These are phyloP conservation scores for Parazoanthus darwini DNA, from an alignment of 92 coral and sea anemone species.

Conservation along the genomic window DNA sequence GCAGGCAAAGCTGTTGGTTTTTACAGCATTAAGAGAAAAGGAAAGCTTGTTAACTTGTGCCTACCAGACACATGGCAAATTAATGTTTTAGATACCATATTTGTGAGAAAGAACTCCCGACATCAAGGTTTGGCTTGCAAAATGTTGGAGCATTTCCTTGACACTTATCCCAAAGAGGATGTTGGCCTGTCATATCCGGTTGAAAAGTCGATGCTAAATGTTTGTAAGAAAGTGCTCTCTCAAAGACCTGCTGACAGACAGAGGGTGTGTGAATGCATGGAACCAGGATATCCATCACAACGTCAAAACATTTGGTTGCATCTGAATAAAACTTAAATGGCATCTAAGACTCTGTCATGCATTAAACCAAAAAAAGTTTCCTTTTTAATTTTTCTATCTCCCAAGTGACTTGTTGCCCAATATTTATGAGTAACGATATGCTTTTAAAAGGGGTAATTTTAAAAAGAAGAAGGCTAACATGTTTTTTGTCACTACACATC, in stretches of 20 bases:
- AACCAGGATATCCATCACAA: conserved; percentile 37
- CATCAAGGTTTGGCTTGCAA: conserved; percentile 46
- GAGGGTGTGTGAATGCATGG: conserved; percentile 55
- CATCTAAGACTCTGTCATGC: too few relatives aligned
- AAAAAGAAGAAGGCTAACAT: too few relatives aligned
- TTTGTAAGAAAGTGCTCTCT: conserved; percentile 45
- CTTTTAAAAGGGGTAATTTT: too few relatives aligned
- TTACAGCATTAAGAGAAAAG: conserved; percentile 55
- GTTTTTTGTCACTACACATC: too few relatives aligned
- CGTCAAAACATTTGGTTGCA: conserved; percentile 33
- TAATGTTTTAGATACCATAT: conserved; percentile 59
- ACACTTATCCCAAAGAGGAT: conserved; percentile 47
- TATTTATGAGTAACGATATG: too few relatives aligned
- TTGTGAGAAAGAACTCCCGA: conserved; percentile 45
- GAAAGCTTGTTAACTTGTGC: conserved; percentile 40
- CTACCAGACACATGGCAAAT: conserved; percentile 49
- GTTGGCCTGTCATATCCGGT: conserved; percentile 56
- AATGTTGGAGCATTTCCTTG: conserved; percentile 55
- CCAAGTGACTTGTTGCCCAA: too few relatives aligned
- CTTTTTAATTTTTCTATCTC: too few relatives aligned
- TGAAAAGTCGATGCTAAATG: conserved; percentile 26
- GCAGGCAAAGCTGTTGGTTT: conserved; percentile 60
- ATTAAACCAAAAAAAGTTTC: too few relatives aligned
- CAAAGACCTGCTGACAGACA: conserved; percentile 41
- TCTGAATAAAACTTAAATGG: conserved; percentile 14